Percentiles rank a stretch among this genome's conserved stretches.
These are phyloP conservation scores for Mylabris sibirica DNA, from an alignment of 2,888 invertebrate genomes.

Conservation along the genomic window DNA sequence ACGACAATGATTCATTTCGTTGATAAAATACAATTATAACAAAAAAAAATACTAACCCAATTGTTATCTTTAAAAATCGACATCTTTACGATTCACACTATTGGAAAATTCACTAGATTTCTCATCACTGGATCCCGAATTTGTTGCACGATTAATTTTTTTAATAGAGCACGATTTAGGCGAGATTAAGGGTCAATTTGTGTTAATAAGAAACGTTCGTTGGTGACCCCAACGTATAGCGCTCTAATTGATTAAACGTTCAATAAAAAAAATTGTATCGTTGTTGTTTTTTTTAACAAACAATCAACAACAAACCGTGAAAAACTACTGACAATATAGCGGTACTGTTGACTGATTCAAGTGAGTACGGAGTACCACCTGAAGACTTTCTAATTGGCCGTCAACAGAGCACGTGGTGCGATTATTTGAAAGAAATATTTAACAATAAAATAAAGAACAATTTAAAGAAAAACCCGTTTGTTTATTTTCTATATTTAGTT, in stretches of 20 bases:
- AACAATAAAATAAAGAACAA: not conserved
- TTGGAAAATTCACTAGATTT: not conserved
- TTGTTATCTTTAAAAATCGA: conserved; percentile 69
- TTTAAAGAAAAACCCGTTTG: not conserved
- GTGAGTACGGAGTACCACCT: conserved; percentile 41
- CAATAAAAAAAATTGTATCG: not conserved
- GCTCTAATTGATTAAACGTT: conserved; percentile 4
- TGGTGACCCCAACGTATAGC: conserved; percentile 23
- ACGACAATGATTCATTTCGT: not conserved
- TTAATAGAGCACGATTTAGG: no score
- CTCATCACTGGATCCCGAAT: conserved; percentile 7
- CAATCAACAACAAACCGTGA: conserved; percentile 31
- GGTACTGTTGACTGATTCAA: conserved; percentile 29
- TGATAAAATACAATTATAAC: not conserved
- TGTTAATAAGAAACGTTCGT: conserved; percentile 17
- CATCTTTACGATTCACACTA: conserved; percentile 48
- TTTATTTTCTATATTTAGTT: not conserved
- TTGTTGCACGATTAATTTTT: conserved; percentile 14
- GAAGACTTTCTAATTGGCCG: conserved; percentile 41
- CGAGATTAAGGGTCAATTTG: not conserved
- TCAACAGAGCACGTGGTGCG: conserved; percentile 37
- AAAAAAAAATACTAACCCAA: conserved; percentile 61
- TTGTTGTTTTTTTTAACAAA: conserved; percentile 1
- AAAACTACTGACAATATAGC: conserved; percentile 30
- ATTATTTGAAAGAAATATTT: not conserved